Percentiles rank a stretch among this genome's conserved stretches.
Conservation (phyloP, 2,888 invertebrate species). For the Schizotus pectinicornis region DNA sequence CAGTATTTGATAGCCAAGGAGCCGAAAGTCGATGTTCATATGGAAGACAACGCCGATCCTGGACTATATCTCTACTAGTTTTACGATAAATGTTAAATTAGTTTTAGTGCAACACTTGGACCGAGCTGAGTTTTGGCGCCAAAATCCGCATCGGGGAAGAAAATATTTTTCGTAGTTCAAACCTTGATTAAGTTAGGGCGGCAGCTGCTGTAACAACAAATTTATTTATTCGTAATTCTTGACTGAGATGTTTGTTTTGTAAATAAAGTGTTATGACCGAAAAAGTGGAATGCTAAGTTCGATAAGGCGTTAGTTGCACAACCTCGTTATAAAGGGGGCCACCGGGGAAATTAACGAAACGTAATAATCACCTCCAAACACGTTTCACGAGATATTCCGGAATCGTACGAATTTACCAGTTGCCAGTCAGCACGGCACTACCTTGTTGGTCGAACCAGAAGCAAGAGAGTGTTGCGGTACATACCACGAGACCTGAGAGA, state of each 20-base stretch:
- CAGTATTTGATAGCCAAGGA: conserved; percentile 50
- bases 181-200: no score
- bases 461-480: no score
- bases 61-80: conserved; percentile 39
- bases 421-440: background rate
- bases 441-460: background rate
- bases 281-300: background rate
- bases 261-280: background rate
- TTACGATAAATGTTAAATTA: background rate
- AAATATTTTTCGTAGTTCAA: background rate
- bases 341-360: background rate
- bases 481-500: background rate
- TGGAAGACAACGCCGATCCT: conserved; percentile 38
- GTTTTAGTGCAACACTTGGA: no score
- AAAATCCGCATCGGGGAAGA: no score
- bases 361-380: conserved; percentile 2
- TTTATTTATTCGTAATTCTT: background rate
- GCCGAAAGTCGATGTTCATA: conserved; percentile 40
- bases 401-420: conserved; percentile 12
- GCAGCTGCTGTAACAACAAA: no score
- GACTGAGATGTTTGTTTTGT: background rate
- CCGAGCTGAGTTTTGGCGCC: no score
- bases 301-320: background rate
- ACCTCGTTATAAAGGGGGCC: background rate
- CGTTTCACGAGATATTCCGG: conserved; percentile 16